Base-by-base conservation (phyloP, 2,888 invertebrate genomes). In the Drosophila neotestacea region DNA sequence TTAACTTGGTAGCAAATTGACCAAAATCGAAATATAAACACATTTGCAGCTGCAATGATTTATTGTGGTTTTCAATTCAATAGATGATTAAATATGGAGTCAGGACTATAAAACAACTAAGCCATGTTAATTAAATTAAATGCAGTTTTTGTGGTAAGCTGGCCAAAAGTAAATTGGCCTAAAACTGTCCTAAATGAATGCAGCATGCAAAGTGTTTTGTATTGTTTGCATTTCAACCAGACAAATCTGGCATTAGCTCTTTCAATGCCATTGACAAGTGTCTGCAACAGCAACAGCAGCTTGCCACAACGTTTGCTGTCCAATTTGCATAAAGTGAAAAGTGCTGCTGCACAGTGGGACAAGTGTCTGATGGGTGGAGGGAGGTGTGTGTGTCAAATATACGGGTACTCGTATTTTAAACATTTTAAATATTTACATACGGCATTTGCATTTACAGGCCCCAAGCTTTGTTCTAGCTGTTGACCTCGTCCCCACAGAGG, bases 401-500 rank as follows among this genome's bases (percentile, higher is more conserved):
- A 42, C 54, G 54, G n/a, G 34, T 61, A 50, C 52, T 52, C 39
- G 52, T 51, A 64, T 54, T 70, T 70, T 71, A 62, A 54, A 72
- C 75, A 70, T 84, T 76, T 84, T 65, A 87, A 87, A 76, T 86
- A 84, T 83, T 86, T 83, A 86, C 81, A 84, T 82, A 61, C 61
- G 54, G 52, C 67, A 81, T 73, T 69, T 81, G 70, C 79, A 78
- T 78, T 69, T 69, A 58, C 74, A 69, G 66, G 39, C 70, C 71
- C 54, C 63, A 59, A 71, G 85, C 68, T 70, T 62, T 73, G 62
- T 67, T 64, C 70, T 48, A 62, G 67, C 32, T 50, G 50, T 48
- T 74, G 74, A 77, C 74, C 77, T 55, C 62, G 71, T 54, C 60
- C 64, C 50, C 42, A 59, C 58, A 30, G 44, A 32, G 22, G 22